Evolutionary conservation across 2,113 vertebrate genomes (phyloP).

Genomic region (Chauna torquata): DNA sequence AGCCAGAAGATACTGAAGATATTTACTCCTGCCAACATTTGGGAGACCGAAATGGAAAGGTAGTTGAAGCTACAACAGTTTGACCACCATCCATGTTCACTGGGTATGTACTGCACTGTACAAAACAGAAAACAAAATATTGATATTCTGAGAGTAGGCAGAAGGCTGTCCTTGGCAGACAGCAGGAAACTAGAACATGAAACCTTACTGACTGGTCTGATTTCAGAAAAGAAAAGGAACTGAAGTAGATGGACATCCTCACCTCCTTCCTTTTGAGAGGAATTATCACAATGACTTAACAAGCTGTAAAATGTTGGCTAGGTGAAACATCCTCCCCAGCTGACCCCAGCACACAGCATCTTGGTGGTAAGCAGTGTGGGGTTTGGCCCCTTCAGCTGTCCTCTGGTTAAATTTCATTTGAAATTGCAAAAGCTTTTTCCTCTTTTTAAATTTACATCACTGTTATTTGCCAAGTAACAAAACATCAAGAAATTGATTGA

Average conservation of each 20-base stretch:
- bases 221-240: not conserved
- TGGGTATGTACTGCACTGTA: not conserved
- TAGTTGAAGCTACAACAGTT: not conserved
- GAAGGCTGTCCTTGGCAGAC: not conserved
- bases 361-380: accelerated
- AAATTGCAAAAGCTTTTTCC: not conserved
- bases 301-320: not conserved
- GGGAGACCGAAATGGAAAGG: not conserved
- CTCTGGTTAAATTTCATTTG: not conserved
- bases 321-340: not conserved
- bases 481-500: not conserved
- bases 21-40: not conserved
- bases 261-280: not conserved
- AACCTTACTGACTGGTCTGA: not conserved
- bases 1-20: not conserved
- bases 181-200: not conserved
- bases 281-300: not conserved
- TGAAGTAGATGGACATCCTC: not conserved
- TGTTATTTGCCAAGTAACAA: not conserved
- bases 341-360: accelerated
- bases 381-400: not conserved
- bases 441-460: not conserved
- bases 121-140: not conserved
- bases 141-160: not conserved
- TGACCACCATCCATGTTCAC: accelerated